Base-by-base conservation (phyloP, 2,888 invertebrate genomes). In the Dicyrtomina minuta region DNA sequence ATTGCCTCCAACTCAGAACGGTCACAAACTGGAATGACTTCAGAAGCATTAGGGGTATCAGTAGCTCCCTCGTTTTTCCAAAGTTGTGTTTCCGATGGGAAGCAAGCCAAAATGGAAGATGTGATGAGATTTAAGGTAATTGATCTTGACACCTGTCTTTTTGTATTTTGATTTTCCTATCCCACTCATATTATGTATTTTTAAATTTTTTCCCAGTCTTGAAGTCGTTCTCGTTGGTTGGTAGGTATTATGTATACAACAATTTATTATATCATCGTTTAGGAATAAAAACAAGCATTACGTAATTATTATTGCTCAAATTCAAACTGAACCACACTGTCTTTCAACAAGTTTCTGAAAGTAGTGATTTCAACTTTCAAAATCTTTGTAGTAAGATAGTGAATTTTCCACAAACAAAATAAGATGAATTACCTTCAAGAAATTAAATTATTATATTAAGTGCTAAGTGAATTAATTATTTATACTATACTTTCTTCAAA, bases 31-130 rank as follows among this genome's bases (percentile, higher is more conserved):
- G 93, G 93, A 79, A 96, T 96, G 96, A 92, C 92, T 78, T 92
- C 94, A 41, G 95, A 96, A 84, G 95, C 96, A 51, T 86, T 96
- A 77, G 95, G 95, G 74, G 95, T 96, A 80, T 93, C 93, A 49
- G 96, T 96, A 60, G 96, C 96, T 66, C 96, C 96, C 24, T 95
- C 94, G 79, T 93, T 96, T 83, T 96, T 96, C 85, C 95, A 95
- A 84, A 92, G 93, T 78, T 96, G 96, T 85, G 94, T 96, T 80
- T 92, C 92, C 80, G 93, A 94, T 83, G 95, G 94, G 74, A 92
- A 94, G 85, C 91, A 93, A 60, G 96, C 95, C 73, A 91, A 92
- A 83, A 93, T 96, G 91, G 94, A 95, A 85, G 96, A 96, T 84
- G 93, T 96, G 70, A 88, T 93, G 81, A 87, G 94, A 81, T 96